These are phyloP conservation scores for Calliphora vicina DNA, from an alignment of 1,140 invertebrate genomes.

Conservation along the genomic window DNA sequence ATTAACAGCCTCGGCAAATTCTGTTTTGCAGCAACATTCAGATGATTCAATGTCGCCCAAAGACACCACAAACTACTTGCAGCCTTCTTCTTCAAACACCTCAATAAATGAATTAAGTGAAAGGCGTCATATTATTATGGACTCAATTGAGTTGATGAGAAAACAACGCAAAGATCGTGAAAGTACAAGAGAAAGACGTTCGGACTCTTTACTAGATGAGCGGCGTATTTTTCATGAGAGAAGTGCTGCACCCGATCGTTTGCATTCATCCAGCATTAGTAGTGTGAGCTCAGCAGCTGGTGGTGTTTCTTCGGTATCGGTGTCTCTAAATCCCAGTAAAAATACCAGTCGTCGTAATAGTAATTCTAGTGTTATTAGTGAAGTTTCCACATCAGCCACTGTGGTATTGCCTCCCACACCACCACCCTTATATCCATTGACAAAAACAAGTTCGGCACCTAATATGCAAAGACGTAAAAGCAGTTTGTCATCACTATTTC, in stretches of 20 bases:
- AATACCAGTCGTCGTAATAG: slow-evolving; percentile 52
- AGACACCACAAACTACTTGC: neutral
- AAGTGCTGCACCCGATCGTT: slow-evolving; percentile 53
- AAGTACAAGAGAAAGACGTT: slow-evolving; percentile 45
- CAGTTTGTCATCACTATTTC: slow-evolving; percentile 52
- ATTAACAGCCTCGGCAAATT: slow-evolving; percentile 23
- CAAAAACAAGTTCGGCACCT: slow-evolving; percentile 54
- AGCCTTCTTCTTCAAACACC: slow-evolving; percentile 7
- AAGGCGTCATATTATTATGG: slow-evolving; percentile 43
- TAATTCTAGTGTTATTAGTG: slow-evolving; percentile 13
- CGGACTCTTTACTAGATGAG: slow-evolving; percentile 40
- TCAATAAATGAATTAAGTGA: neutral
- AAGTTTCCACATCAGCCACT: neutral
- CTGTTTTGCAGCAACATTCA: neutral
- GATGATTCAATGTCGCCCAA: slow-evolving; percentile 21
- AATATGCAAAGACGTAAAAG: slow-evolving; percentile 51
- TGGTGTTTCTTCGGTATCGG: slow-evolving; percentile 42
- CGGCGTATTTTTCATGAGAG: slow-evolving; percentile 42
- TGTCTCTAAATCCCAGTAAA: slow-evolving; percentile 46
- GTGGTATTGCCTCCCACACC: neutral
- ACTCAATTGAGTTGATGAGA: slow-evolving; percentile 54
- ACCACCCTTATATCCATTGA: slow-evolving; percentile 39
- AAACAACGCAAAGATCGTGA: slow-evolving; percentile 52
- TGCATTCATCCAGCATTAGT: slow-evolving; percentile 57
- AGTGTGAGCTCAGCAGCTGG: slow-evolving; percentile 50